Evolutionary conservation across 2,888 invertebrate genomes (phyloP).

Genomic region (Machimus rusticus): DNA sequence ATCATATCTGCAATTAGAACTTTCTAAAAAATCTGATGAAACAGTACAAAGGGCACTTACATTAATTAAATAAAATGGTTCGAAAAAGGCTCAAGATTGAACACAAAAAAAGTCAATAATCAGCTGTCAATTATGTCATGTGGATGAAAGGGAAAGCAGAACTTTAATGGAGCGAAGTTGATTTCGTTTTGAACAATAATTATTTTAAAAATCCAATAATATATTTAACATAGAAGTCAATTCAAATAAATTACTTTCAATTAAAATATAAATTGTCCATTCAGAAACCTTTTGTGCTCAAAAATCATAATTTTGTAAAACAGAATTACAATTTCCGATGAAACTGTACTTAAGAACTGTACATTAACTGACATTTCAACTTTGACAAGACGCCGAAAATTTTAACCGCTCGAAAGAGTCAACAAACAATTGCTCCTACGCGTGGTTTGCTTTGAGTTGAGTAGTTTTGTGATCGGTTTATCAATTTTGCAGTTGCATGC

Average conservation of each 20-base stretch:
- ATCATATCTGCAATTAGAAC: background rate
- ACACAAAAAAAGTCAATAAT: slow-evolving; percentile 12
- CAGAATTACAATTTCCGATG: background rate
- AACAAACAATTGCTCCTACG: background rate
- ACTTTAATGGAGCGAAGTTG: background rate
- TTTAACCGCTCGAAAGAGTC: background rate
- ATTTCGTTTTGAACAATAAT: background rate
- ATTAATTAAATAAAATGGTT: background rate
- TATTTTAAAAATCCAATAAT: no score
- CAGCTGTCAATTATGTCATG: background rate
- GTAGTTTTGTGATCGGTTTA: background rate
- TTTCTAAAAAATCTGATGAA: background rate
- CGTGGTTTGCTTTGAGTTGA: background rate
- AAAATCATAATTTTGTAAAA: background rate
- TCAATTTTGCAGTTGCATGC: background rate
- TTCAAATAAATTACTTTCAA: background rate
- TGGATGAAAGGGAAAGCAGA: background rate
- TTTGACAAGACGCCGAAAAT: background rate
- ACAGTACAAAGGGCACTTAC: background rate
- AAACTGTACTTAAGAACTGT: background rate
- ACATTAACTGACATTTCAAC: background rate
- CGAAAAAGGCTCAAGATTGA: background rate
- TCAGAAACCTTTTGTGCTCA: background rate
- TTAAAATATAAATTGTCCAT: background rate
- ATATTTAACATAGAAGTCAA: background rate